A percentile compares a stretch with the other conserved stretches of the same genome.
These are phyloP conservation scores for Lepidurus apus DNA, from an alignment of 1,140 invertebrate genomes.

Conservation along the genomic window DNA sequence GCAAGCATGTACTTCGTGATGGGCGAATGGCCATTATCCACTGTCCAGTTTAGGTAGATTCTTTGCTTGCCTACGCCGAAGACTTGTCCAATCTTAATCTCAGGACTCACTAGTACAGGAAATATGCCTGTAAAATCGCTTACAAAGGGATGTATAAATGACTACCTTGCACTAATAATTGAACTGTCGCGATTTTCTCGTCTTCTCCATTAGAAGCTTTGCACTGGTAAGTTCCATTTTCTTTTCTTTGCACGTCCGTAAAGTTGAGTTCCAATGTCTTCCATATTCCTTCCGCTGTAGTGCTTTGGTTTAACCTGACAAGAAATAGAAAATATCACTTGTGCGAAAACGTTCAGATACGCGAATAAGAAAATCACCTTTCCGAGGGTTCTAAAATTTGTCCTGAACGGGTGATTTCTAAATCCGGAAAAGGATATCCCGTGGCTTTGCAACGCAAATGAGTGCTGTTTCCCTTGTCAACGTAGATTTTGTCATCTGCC, in stretches of 20 bases:
- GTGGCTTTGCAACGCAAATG: constrained; percentile 36
- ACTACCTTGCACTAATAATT: constrained; percentile 15
- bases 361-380: background rate
- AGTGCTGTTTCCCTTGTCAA: constrained; percentile 24
- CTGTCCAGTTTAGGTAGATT: constrained; percentile 76
- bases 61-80: constrained; percentile 66
- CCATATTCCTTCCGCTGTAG: constrained; percentile 1
- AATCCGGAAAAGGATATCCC: constrained; percentile 35
- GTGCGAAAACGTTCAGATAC: constrained; percentile 27
- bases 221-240: constrained; percentile 33
- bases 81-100: constrained; percentile 63
- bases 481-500: background rate
- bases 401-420: background rate
- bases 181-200: constrained; percentile 24
- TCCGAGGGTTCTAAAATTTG: background rate
- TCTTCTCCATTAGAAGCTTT: constrained; percentile 11
- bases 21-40: constrained; percentile 66
- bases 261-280: constrained; percentile 24
- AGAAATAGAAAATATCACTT: constrained; percentile 28
- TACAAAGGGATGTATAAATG: background rate
- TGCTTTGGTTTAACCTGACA: constrained; percentile 15
- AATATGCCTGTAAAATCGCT: constrained; percentile 10
- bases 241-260: constrained; percentile 11
- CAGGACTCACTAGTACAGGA: constrained; percentile 57
- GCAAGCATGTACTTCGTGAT: constrained; percentile 60